phyloP scores from a whole-genome alignment of 2,797 vertebrate genomes.

The Gorsachius magnificus region DNA sequence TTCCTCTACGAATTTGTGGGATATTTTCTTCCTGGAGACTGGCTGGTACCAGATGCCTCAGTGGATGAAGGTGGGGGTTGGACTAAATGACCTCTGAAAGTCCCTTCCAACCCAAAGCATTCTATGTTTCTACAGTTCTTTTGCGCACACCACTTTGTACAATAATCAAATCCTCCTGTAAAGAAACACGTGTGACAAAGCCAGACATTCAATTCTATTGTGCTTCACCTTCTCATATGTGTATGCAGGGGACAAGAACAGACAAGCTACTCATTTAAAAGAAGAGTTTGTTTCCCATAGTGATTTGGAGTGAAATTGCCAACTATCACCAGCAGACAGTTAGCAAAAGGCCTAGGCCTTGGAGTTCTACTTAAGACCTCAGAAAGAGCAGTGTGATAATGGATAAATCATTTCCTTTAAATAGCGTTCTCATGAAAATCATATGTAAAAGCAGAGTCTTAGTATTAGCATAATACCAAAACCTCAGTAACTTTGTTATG shows the following conservation, averaged over 20 bases:
- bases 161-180: neutral
- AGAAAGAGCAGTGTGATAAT: neutral
- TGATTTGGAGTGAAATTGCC: neutral
- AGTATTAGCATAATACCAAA: neutral
- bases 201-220: neutral
- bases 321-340: neutral
- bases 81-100: no score
- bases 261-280: neutral
- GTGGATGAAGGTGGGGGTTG: no score
- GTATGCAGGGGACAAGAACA: neutral
- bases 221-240: neutral
- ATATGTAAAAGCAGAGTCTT: neutral
- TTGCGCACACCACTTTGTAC: neutral
- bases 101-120: no score
- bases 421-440: neutral
- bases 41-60: no score
- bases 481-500: constrained; percentile 30
- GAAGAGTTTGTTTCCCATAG: neutral
- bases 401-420: neutral
- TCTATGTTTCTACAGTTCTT: neutral
- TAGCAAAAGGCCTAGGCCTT: neutral
- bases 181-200: neutral
- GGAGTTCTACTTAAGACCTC: neutral
- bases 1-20: neutral
- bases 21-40: neutral